A percentile compares a stretch with the other conserved stretches of the same genome.
phyloP scores from a whole-genome alignment of 2,113 vertebrate genomes.

The rat (Rattus norvegicus) region GRCr8 NC_086025.1:19789501-19790000 shows the following conservation, averaged over 20 bases:
- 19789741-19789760: conserved; percentile 17
- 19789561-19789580: neutral
- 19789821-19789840: neutral
- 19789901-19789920: conserved; percentile 86
- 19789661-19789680: neutral
- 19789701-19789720: neutral
- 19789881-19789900: conserved; percentile 81
- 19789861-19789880: conserved; percentile 55
- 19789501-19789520: neutral
- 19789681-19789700: neutral
- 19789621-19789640: neutral
- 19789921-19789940: conserved; percentile 85
- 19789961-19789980: neutral
- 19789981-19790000: neutral
- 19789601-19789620: neutral
- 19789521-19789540: neutral
- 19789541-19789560: neutral
- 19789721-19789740: neutral
- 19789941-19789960: conserved; percentile 85
- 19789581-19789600: neutral
- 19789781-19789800: neutral
- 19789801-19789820: neutral
- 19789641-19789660: neutral
- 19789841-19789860: neutral
- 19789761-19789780: neutral